Evolutionary conservation across 2,797 vertebrate species (phyloP).

Genomic region (Neostethus bicornis): DNA sequence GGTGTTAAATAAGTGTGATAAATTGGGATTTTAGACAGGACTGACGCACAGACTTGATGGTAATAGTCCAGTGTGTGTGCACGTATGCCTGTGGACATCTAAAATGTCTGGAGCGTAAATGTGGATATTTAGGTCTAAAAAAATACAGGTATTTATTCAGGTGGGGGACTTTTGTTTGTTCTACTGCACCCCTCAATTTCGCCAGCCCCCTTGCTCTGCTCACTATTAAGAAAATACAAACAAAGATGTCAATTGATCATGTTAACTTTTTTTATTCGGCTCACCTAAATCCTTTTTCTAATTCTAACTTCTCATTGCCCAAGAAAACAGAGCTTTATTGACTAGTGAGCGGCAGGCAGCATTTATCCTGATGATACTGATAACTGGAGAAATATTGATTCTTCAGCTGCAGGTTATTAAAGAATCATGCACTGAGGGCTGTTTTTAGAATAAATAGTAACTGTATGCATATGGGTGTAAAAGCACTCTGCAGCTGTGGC

Average conservation of each 20-base stretch:
- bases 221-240: slow-evolving; percentile 60
- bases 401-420: slow-evolving; percentile 31
- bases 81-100: slow-evolving; percentile 53
- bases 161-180: slow-evolving; percentile 68
- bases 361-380: slow-evolving; percentile 38
- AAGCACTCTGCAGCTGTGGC: slow-evolving; percentile 64
- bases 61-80: slow-evolving; percentile 69
- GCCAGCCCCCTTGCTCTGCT: slow-evolving; percentile 61
- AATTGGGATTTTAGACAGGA: slow-evolving; percentile 78
- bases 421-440: slow-evolving; percentile 16
- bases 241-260: slow-evolving; percentile 67
- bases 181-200: slow-evolving; percentile 47
- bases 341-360: slow-evolving; percentile 27
- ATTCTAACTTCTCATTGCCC: slow-evolving; percentile 36
- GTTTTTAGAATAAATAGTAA: slow-evolving; percentile 23
- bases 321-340: slow-evolving; percentile 52
- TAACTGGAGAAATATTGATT: slow-evolving; percentile 54
- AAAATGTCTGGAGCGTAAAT: slow-evolving; percentile 74
- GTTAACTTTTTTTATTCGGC: slow-evolving; percentile 50
- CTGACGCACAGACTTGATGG: slow-evolving; percentile 74
- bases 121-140: slow-evolving; percentile 78
- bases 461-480: slow-evolving; percentile 26
- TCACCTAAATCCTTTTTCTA: slow-evolving; percentile 51
- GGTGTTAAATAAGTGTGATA: slow-evolving; percentile 78
- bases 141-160: slow-evolving; percentile 86